A percentile compares a stretch with the other conserved stretches of the same genome.
phyloP scores from a whole-genome alignment of 2,888 invertebrate genomes.

The Odontomyia ornata region DNA sequence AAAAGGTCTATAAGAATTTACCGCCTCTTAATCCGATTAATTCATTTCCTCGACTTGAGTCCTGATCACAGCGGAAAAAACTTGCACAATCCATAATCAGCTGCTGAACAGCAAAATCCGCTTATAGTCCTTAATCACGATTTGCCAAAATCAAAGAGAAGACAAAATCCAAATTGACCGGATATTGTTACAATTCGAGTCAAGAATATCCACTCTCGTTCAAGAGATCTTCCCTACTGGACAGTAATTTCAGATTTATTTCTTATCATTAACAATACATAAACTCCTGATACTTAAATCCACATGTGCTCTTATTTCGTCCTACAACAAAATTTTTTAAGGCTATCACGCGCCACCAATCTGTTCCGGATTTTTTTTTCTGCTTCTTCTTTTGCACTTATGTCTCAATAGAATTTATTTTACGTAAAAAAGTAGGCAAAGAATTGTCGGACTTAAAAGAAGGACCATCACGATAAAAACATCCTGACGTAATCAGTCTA shows the following conservation, averaged over 20 bases:
- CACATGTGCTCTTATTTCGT: conserved; percentile 30
- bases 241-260: conserved; percentile 35
- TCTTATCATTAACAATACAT: conserved; percentile 8
- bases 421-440: conserved; percentile 9
- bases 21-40: too few species aligned
- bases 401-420: conserved; percentile 14
- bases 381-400: too few species aligned
- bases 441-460: conserved; percentile 4
- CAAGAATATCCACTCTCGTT: not conserved
- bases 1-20: too few species aligned
- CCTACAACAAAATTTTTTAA: not conserved
- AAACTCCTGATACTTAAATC: not conserved
- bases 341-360: conserved; percentile 43
- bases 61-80: too few species aligned
- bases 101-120: conserved; percentile 20
- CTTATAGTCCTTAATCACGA: conserved; percentile 37
- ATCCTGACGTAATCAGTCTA: conserved; percentile 17
- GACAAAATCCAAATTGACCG: conserved; percentile 32
- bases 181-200: conserved; percentile 34
- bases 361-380: conserved; percentile 37
- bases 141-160: conserved; percentile 25
- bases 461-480: conserved; percentile 39
- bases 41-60: too few species aligned
- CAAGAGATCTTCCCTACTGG: not conserved
- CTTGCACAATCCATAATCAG: not conserved